phyloP scores from a whole-genome alignment of 1,140 invertebrate species.

The Tenebrio molitor region DNA sequence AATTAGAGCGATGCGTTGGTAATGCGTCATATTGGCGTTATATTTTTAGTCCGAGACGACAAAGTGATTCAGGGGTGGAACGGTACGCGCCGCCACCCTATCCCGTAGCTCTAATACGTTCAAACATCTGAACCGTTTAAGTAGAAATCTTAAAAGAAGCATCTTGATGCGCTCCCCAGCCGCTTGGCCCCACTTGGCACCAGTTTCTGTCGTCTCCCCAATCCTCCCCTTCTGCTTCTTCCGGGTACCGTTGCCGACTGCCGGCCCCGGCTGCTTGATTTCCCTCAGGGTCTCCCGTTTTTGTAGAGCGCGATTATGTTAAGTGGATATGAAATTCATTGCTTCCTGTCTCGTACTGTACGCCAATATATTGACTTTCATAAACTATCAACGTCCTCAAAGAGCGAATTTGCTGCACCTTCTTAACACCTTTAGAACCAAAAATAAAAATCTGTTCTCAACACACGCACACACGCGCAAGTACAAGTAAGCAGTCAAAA shows the following conservation, averaged over 20 bases:
- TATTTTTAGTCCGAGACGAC: conserved; percentile 8
- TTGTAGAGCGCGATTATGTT: conserved; percentile 64
- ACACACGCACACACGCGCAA: no score
- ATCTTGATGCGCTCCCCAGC: conserved; percentile 50
- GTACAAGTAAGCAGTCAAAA: no score
- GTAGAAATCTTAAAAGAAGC: conserved; percentile 49
- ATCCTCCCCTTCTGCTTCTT: conserved; percentile 44
- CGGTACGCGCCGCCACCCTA: background rate
- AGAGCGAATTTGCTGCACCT: no score
- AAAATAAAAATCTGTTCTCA: no score
- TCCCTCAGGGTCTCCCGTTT: conserved; percentile 63
- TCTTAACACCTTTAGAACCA: no score
- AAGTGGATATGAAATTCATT: conserved; percentile 66
- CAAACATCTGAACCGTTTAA: conserved; percentile 47
- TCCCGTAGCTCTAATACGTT: conserved; percentile 15
- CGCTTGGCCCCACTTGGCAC: conserved; percentile 56
- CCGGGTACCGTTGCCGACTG: conserved; percentile 44
- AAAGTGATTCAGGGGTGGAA: background rate
- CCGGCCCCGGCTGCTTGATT: conserved; percentile 59
- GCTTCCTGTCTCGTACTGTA: conserved; percentile 50
- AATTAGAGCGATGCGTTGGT: conserved; percentile 47
- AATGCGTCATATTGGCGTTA: conserved; percentile 43
- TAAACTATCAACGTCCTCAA: conserved; percentile 29
- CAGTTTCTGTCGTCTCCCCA: conserved; percentile 47
- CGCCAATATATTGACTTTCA: conserved; percentile 46